These are phyloP conservation scores for Dasyprocta punctata DNA, from an alignment of 2,113 vertebrate species.

Conservation along the genomic window DNA sequence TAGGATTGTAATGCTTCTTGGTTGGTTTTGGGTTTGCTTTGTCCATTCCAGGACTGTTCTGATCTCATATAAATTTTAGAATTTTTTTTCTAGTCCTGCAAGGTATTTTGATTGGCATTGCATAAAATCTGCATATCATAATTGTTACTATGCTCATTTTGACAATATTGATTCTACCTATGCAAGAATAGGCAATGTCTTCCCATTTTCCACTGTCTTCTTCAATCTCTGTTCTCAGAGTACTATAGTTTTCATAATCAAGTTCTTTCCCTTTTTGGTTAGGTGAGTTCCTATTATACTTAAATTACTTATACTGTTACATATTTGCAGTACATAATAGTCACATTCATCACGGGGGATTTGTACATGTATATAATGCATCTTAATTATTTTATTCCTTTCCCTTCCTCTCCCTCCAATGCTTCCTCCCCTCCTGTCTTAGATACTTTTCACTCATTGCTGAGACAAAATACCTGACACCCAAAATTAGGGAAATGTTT, in stretches of 20 bases:
- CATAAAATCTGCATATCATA: not conserved
- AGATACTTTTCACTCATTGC: no score
- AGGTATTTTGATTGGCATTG: not conserved
- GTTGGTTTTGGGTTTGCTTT: not conserved
- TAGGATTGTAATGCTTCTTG: not conserved
- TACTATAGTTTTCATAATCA: not conserved
- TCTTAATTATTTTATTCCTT: not conserved
- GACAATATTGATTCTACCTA: not conserved
- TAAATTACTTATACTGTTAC: not conserved
- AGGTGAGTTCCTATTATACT: not conserved
- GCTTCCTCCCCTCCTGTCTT: not conserved
- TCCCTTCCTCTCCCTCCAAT: not conserved
- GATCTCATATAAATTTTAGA: not conserved
- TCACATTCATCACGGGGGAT: not conserved
- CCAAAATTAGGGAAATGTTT: no score
- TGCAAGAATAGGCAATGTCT: not conserved
- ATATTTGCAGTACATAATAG: not conserved
- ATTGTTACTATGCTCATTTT: not conserved
- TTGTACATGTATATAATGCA: not conserved
- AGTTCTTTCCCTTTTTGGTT: not conserved
- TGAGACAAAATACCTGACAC: no score
- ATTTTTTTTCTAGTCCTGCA: not conserved
- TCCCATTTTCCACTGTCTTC: not conserved
- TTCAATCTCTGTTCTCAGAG: not conserved
- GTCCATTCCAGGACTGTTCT: not conserved